Percentiles rank a stretch among this genome's conserved stretches.
Conservation (phyloP, 2,113 vertebrate species). For the Galbula dea region DNA sequence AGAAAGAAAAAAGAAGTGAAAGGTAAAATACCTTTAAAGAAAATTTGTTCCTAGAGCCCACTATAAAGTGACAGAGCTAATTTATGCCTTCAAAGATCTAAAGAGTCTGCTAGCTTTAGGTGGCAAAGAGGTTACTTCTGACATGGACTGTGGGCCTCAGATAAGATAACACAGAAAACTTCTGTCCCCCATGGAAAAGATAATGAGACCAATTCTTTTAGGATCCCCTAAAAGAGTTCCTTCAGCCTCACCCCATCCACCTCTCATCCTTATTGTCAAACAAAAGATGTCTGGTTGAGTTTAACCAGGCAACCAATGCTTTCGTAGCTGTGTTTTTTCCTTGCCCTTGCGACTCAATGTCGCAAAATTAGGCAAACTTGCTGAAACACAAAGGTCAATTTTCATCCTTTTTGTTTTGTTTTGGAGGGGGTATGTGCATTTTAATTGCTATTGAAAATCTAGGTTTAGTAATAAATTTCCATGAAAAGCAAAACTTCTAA, state of each 20-base stretch:
- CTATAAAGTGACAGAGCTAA: constrained; percentile 27
- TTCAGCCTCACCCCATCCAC: background rate
- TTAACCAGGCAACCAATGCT: constrained; percentile 23
- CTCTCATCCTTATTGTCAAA: constrained; percentile 1
- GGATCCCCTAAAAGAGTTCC: constrained; percentile 10
- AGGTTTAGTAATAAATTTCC: background rate
- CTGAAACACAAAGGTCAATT: background rate
- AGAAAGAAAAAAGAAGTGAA: background rate
- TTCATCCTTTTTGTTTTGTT: background rate
- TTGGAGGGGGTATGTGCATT: background rate
- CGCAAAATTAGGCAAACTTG: background rate
- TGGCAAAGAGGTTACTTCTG: constrained; percentile 30
- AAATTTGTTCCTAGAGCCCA: background rate
- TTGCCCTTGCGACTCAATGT: background rate
- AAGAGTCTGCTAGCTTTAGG: constrained; percentile 8
- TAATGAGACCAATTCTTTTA: constrained; percentile 50
- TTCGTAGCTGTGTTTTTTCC: background rate
- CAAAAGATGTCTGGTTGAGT: background rate
- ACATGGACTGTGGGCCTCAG: constrained; percentile 1
- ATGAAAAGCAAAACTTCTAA: background rate
- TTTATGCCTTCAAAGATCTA: constrained; percentile 39
- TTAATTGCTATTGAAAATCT: background rate
- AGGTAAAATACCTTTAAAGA: constrained; percentile 39
- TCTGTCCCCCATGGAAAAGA: constrained; percentile 48
- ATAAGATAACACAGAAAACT: constrained; percentile 26